Evolutionary conservation across 2,113 vertebrate species (phyloP), one percentile per base, ranked within the genome.

Genomic region (Gulo gulo): DNA sequence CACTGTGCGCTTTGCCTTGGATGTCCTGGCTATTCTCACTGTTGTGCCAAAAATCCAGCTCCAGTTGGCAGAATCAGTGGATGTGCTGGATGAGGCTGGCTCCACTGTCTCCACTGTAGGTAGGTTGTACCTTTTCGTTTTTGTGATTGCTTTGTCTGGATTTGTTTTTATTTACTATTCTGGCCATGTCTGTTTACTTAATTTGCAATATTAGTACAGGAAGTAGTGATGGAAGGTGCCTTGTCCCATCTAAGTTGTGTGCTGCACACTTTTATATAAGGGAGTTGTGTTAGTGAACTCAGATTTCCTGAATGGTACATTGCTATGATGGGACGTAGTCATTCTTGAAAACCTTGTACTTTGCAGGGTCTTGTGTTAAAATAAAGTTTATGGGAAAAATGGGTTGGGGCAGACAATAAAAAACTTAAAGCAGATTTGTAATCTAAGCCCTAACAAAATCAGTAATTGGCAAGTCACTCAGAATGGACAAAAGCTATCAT

Each of bases 11-110:
- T 99, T 99, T 61, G 99, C 99, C 78, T 98, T 99, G 97, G 99
- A 99, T 98, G 99, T 99, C 65, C 98, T 99, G 88, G 99, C 99
- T 86, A 99, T 99, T 97, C 99, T 99, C 93, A 99, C 99, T 14
- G 99, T 99, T 84, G 99, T 99, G 94, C 99, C 99, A 90, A 99
- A 99, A 98, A 99, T 99, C 67, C 99, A 99, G 98, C 98, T 99
- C 74, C 98, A 99, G 95, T 97, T 99, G 98, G 99, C 99, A 81
- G 99, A 99, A 94, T 99, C 99, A 82, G 99, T 99, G 67, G 99
- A 99, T 94, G 99, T 99, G 85, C 98, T 99, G 52, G 99, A 99
- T 97, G 99, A 99, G 97, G 99, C 99, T 36, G 99, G 99, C 59
- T 99, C 99, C 29, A 99, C 99, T 7, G 99, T 99, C 97, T 99